Percentiles rank a stretch among this genome's conserved stretches.
These are phyloP conservation scores for Drosophila pruinosa DNA, from an alignment of 1,140 invertebrate genomes.

Conservation along the genomic window DNA sequence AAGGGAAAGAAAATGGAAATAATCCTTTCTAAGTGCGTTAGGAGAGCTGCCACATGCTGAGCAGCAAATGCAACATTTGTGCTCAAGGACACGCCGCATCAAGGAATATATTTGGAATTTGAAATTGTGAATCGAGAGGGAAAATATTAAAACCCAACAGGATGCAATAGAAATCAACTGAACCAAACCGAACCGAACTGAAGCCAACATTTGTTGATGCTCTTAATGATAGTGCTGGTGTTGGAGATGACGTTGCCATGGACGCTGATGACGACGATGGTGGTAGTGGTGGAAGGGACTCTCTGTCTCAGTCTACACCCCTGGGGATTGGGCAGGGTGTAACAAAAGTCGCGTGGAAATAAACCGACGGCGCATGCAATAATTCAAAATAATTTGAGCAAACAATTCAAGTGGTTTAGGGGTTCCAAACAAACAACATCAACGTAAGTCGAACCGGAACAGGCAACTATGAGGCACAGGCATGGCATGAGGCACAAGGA, in stretches of 20 bases:
- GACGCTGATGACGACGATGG: neutral
- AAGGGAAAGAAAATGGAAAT: slow-evolving; percentile 18
- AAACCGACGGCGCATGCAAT: slow-evolving; percentile 40
- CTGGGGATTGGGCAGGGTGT: slow-evolving; percentile 1
- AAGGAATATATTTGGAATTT: neutral
- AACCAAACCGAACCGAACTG: neutral
- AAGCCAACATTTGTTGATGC: slow-evolving; percentile 29
- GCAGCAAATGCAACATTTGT: slow-evolving; percentile 77
- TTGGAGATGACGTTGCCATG: neutral
- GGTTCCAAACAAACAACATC: neutral
- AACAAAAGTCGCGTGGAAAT: slow-evolving; percentile 51
- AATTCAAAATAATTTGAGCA: slow-evolving; percentile 67
- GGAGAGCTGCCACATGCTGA: slow-evolving; percentile 71
- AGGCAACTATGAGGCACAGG: neutral
- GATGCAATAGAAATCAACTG: slow-evolving; percentile 27
- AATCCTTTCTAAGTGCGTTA: slow-evolving; percentile 71
- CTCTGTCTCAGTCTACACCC: neutral
- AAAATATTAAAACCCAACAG: slow-evolving; percentile 1
- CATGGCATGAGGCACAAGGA: neutral
- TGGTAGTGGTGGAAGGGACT: neutral
- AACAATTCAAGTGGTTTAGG: slow-evolving; percentile 63
- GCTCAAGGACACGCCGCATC: slow-evolving; percentile 61
- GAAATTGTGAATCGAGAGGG: neutral
- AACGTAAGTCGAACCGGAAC: neutral
- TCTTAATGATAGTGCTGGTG: slow-evolving; percentile 19